Evolutionary conservation across 1,140 invertebrate species (phyloP).

Genomic region (Lordiphosa stackelbergi): DNA sequence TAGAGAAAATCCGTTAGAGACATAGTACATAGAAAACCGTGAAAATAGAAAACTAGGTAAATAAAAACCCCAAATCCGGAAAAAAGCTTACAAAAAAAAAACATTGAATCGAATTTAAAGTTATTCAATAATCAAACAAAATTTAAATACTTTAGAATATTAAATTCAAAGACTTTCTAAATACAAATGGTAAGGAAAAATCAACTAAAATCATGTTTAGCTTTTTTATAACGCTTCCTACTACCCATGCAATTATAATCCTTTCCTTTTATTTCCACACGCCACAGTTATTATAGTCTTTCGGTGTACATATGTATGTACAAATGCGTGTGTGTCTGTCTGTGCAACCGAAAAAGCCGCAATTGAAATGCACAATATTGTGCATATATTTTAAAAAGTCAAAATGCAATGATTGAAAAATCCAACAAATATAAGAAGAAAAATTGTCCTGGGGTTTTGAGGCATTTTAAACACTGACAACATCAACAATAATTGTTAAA

Average conservation of each 20-base stretch:
- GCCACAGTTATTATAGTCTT: constrained; percentile 44
- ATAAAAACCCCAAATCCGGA: too few relatives aligned
- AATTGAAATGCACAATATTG: constrained; percentile 71
- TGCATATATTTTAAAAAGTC: constrained; percentile 48
- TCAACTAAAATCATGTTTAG: neutral
- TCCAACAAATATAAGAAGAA: constrained; percentile 26
- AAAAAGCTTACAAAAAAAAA: too few relatives aligned
- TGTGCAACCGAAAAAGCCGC: constrained; percentile 45
- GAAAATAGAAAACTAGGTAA: too few relatives aligned
- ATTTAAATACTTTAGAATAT: too few relatives aligned
- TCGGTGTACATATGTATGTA: constrained; percentile 7
- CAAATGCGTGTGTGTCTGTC: constrained; percentile 10
- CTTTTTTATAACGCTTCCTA: neutral
- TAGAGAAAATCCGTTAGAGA: too few relatives aligned
- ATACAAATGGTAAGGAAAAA: too few relatives aligned
- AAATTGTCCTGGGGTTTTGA: constrained; percentile 25
- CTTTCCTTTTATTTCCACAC: too few relatives aligned
- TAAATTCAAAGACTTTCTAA: too few relatives aligned
- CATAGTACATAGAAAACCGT: too few relatives aligned
- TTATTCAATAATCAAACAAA: too few relatives aligned
- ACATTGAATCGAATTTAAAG: too few relatives aligned
- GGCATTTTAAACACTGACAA: constrained; percentile 51
- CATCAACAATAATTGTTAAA: constrained; percentile 66
- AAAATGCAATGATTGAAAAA: constrained; percentile 59
- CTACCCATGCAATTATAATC: constrained; percentile 5